Evolutionary conservation across 2,888 invertebrate species (phyloP).

Genomic region (Neoascia interrupta): DNA sequence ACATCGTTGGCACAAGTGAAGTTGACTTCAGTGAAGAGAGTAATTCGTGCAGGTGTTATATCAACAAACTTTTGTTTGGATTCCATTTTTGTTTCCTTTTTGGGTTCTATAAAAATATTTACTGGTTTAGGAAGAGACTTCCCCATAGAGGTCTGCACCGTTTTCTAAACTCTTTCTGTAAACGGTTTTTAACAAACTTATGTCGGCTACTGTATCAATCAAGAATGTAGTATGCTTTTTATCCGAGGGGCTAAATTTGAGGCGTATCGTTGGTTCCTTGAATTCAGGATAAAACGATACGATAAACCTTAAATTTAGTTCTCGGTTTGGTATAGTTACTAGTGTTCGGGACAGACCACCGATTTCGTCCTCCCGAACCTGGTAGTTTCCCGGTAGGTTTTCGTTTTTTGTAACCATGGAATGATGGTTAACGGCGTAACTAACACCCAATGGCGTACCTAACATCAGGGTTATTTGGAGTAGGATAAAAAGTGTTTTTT

Average conservation of each 20-base stretch:
- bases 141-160: too few relatives aligned
- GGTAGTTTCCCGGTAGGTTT: background rate
- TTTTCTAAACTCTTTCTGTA: too few relatives aligned
- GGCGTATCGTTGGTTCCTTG: background rate
- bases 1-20: background rate
- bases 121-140: background rate
- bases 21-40: background rate
- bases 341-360: background rate
- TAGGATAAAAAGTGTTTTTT: too few relatives aligned
- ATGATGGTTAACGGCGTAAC: too few relatives aligned
- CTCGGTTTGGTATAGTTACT: background rate
- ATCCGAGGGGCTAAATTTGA: background rate
- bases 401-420: too few relatives aligned
- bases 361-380: background rate
- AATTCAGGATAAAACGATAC: conserved; percentile 2
- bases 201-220: too few relatives aligned
- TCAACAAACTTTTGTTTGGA: background rate
- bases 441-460: background rate
- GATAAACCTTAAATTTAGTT: background rate
- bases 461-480: background rate
- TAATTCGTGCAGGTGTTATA: background rate
- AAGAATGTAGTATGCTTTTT: background rate
- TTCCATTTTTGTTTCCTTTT: too few relatives aligned
- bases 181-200: too few relatives aligned
- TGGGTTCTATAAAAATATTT: background rate